These are phyloP conservation scores for Dorcus parallelipipedus DNA, from an alignment of 2,888 invertebrate genomes.

Conservation along the genomic window DNA sequence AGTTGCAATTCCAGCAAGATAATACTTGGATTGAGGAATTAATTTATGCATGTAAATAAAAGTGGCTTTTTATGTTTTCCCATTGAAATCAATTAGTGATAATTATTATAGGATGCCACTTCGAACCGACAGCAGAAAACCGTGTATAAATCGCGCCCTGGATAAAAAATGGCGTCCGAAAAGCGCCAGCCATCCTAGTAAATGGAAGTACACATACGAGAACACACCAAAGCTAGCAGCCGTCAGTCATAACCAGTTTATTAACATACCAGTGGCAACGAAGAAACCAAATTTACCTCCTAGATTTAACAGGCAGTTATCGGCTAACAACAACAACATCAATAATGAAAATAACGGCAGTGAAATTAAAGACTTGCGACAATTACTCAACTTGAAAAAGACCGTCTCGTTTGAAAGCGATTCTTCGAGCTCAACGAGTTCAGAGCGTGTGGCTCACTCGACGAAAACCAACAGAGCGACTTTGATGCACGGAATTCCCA, in stretches of 20 bases:
- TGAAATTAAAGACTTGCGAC: slow-evolving; percentile 9
- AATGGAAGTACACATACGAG: slow-evolving; percentile 26
- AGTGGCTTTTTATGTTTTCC: no score
- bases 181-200: slow-evolving; percentile 18
- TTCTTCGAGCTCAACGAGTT: slow-evolving; percentile 4
- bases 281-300: neutral
- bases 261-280: slow-evolving; percentile 19
- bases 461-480: slow-evolving; percentile 12
- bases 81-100: no score
- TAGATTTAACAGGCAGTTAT: neutral
- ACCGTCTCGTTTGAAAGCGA: slow-evolving; percentile 8
- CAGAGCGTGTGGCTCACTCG: slow-evolving; percentile 11
- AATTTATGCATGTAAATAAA: no score
- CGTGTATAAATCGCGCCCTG: no score
- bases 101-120: no score
- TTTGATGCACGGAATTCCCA: slow-evolving; percentile 8
- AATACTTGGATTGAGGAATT: no score
- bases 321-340: neutral
- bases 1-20: no score
- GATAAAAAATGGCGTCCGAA: slow-evolving; percentile 35
- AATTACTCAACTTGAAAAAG: slow-evolving; percentile 6
- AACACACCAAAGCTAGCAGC: slow-evolving; percentile 32
- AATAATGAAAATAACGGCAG: neutral
- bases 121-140: no score
- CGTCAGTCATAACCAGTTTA: slow-evolving; percentile 40